Evolutionary conservation across 2,113 vertebrate genomes (phyloP).

Genomic region (Lepidothrix coronata): DNA sequence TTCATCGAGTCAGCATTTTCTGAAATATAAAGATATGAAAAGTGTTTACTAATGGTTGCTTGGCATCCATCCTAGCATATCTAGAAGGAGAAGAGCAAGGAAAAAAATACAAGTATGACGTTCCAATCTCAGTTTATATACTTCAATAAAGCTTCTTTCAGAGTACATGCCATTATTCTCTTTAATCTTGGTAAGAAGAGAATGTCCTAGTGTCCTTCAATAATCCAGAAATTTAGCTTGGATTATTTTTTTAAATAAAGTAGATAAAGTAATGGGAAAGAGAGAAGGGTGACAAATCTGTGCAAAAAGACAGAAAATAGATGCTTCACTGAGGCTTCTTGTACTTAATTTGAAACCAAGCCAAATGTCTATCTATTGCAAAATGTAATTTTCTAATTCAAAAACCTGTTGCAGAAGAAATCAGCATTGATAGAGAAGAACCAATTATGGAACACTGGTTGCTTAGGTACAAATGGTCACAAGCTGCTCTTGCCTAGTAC

Average conservation of each 20-base stretch:
- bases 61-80: neutral
- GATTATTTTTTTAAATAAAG: neutral
- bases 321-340: neutral
- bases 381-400: neutral
- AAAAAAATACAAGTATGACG: neutral
- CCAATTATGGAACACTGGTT: neutral
- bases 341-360: neutral
- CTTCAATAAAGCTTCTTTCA: neutral
- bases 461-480: neutral
- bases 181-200: neutral
- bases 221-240: neutral
- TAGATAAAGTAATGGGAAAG: neutral
- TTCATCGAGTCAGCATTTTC: neutral
- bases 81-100: neutral
- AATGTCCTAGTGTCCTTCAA: neutral
- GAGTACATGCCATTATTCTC: neutral
- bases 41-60: constrained; percentile 5
- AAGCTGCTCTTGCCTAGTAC: neutral
- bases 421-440: neutral
- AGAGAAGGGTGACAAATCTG: neutral
- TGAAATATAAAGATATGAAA: neutral
- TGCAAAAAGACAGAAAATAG: neutral
- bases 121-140: neutral
- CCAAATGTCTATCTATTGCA: neutral
- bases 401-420: neutral